Base-by-base conservation (phyloP, 2,797 vertebrate species). In the Darevskia nairensis region DNA sequence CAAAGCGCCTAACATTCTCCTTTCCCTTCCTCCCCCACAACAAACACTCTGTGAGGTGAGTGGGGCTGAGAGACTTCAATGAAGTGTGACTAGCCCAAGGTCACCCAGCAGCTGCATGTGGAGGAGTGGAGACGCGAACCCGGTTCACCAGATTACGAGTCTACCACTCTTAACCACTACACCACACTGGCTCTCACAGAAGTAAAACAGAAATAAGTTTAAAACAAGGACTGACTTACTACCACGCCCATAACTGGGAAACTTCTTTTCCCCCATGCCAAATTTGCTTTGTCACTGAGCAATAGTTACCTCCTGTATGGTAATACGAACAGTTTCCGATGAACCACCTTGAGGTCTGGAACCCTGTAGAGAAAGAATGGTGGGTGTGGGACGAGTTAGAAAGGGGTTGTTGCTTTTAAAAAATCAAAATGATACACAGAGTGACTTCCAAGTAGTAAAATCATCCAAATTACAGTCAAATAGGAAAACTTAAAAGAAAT, bases 301-400 rank as follows among this genome's bases (percentile, higher is more conserved):
- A 10, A 32, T 68, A 68, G 21, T 72, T 86, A 79, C 84, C 84
- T 86, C 84, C 84, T 86, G 75, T 8, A 86, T 8, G 9, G 84
- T 68, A 79, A 86, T 86, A 35, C 76, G 84, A 23, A 86, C 17
- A n/a, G 29, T 78, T 79, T 86, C 76, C 17, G 84, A 79, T 50
- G 84, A 68, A 32, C 61, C 75, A 35, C 61, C 35, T 46, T 78
- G 84, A 41, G 84, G 69, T 46, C 55, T 72, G 55, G 69, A 27
- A 74, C 82, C 82, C 82, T 84, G 61, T n/a, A 74, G 7, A 27
- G n/a, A 72, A 27, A 74, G 46, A 55, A 41, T 19, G 19, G 10
- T 55, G 9, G 61, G 50, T 17, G 17, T 23, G 35, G 35, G 21
- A 8, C n/a, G 64, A 85, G 19, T 77, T 21, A 15, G 23, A 55